Evolutionary conservation across 2,888 invertebrate genomes (phyloP).

Genomic region (Cataglyphis rosenhaueri): DNA sequence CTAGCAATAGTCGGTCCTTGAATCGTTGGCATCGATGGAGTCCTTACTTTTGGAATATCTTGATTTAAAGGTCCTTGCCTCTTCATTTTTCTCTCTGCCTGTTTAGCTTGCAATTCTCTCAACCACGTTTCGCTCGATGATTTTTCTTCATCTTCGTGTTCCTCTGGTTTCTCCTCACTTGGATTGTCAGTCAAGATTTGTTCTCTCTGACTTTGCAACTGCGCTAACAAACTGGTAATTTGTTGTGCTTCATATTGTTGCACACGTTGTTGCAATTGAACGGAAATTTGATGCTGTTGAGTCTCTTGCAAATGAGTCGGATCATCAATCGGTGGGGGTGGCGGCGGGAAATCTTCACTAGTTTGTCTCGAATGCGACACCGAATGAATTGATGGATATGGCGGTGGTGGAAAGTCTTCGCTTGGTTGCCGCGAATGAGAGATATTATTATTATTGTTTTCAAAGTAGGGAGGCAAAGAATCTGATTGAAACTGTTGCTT

Average conservation of each 20-base stretch:
- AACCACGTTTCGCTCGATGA: conserved; percentile 89
- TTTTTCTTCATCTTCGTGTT: conserved; percentile 79
- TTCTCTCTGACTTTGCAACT: conserved; percentile 85
- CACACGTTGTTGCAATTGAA: conserved; percentile 67
- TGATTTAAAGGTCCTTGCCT: conserved; percentile 81
- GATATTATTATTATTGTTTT: conserved; percentile 83
- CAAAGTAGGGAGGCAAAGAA: conserved; percentile 86
- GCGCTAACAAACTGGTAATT: conserved; percentile 80
- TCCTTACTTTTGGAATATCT: conserved; percentile 80
- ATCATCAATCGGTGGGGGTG: conserved; percentile 92
- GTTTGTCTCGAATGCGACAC: conserved; percentile 93
- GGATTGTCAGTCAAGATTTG: conserved; percentile 82
- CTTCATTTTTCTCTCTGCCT: conserved; percentile 88
- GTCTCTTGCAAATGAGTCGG: conserved; percentile 73
- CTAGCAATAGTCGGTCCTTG: conserved; percentile 77
- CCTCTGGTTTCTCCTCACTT: conserved; percentile 77
- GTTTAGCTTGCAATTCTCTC: conserved; percentile 92
- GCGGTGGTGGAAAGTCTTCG: conserved; percentile 88
- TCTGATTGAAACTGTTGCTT: conserved; percentile 84
- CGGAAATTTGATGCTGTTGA: conserved; percentile 58
- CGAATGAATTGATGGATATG: conserved; percentile 92
- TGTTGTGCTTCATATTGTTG: conserved; percentile 81
- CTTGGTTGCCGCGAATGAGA: conserved; percentile 86
- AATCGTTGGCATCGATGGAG: conserved; percentile 56
- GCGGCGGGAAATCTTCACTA: conserved; percentile 96